phyloP scores from a whole-genome alignment of 64 coral and sea anemone genomes.

The Stichodactyla mertensii region DNA sequence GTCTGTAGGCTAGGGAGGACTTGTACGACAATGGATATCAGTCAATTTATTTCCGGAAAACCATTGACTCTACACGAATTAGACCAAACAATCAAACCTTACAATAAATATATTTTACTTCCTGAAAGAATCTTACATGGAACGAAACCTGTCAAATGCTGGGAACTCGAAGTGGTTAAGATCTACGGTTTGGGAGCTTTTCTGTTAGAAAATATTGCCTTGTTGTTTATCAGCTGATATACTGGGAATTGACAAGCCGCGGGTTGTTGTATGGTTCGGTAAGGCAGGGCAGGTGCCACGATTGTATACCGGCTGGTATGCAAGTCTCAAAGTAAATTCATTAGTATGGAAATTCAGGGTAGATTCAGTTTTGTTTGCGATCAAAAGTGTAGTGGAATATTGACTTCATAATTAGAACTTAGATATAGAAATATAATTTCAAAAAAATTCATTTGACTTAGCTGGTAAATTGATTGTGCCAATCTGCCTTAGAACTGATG shows the following conservation, averaged over 20 bases:
- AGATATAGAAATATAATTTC: background rate
- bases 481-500: background rate
- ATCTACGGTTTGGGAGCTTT: background rate
- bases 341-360: slow-evolving; percentile 14
- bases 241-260: background rate
- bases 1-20: background rate
- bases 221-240: background rate
- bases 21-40: background rate
- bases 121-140: background rate
- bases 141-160: background rate
- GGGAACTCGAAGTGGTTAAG: background rate
- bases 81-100: slow-evolving; percentile 15
- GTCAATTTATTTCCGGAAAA: background rate
- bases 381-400: background rate
- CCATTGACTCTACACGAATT: background rate
- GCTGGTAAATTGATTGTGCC: background rate
- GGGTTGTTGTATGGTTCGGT: slow-evolving; percentile 15
- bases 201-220: background rate
- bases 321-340: background rate
- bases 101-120: background rate
- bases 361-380: slow-evolving; percentile 3
- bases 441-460: background rate
- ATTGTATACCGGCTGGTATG: slow-evolving; percentile 2
- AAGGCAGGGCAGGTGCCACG: background rate
- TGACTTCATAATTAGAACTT: background rate